Evolutionary conservation across 2,113 vertebrate genomes (phyloP).

Genomic region (Rhea pennata): DNA sequence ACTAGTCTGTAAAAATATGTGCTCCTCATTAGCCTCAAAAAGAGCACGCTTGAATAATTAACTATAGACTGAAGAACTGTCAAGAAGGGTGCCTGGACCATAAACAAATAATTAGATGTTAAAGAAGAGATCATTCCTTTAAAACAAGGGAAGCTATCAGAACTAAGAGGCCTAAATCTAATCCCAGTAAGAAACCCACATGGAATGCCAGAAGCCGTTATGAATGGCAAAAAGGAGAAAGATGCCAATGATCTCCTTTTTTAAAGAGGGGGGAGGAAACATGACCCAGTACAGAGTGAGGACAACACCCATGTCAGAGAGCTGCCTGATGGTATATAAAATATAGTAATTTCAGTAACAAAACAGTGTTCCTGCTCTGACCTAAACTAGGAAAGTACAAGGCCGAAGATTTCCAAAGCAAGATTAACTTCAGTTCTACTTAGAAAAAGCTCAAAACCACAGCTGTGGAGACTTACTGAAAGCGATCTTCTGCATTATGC

Average conservation of each 20-base stretch:
- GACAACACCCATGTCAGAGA: accelerated
- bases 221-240: background rate
- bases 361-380: background rate
- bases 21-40: background rate
- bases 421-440: background rate
- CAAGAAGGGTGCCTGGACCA: background rate
- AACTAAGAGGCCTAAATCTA: background rate
- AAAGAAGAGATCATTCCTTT: background rate
- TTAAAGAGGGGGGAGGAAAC: background rate
- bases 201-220: background rate
- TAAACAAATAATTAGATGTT: background rate
- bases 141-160: background rate
- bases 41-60: background rate
- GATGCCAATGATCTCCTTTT: background rate
- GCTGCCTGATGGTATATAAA: background rate
- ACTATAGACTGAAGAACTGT: background rate
- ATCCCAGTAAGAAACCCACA: background rate
- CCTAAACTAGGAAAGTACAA: background rate
- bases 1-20: background rate
- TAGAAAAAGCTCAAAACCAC: background rate
- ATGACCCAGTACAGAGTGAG: background rate
- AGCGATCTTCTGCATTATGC: background rate
- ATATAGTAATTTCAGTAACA: background rate
- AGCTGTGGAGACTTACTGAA: background rate
- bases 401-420: background rate